These are phyloP conservation scores for Epinotia bilunana DNA, from an alignment of 2,888 invertebrate genomes.

Conservation along the genomic window DNA sequence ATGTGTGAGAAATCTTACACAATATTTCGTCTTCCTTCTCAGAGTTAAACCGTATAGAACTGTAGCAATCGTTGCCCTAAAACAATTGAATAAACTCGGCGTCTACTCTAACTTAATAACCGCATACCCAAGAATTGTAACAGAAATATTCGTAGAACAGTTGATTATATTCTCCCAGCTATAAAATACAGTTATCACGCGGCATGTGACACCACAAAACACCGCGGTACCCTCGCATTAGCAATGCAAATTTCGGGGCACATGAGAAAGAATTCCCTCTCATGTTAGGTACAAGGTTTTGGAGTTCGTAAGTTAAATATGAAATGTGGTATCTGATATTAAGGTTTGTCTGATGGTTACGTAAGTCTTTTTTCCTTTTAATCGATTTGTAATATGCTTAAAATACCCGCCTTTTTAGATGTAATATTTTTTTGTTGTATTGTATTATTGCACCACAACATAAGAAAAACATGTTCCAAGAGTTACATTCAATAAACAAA, in stretches of 20 bases:
- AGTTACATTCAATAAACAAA: too few species aligned
- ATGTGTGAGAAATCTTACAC: too few species aligned
- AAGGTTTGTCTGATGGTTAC: slow-evolving; percentile 5
- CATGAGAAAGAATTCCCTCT: slow-evolving; percentile 54
- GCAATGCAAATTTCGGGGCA: slow-evolving; percentile 70
- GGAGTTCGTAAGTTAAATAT: slow-evolving; percentile 31
- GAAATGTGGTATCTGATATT: slow-evolving; percentile 30
- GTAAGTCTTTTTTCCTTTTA: neutral
- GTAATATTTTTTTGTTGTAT: neutral
- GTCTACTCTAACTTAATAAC: slow-evolving; percentile 12
- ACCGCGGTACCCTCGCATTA: slow-evolving; percentile 59
- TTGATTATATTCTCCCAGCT: slow-evolving; percentile 42
- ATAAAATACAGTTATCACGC: slow-evolving; percentile 44
- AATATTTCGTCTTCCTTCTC: too few species aligned
- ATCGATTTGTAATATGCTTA: neutral
- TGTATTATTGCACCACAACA: too few species aligned
- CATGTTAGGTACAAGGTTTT: slow-evolving; percentile 47
- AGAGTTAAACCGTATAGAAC: too few species aligned
- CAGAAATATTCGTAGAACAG: slow-evolving; percentile 37
- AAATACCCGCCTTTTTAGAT: neutral
- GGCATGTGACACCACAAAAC: slow-evolving; percentile 43
- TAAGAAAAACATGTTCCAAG: too few species aligned
- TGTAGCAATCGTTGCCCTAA: neutral
- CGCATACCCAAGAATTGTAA: slow-evolving; percentile 21
- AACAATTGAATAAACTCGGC: neutral